Evolutionary conservation across 2,113 vertebrate genomes (phyloP).

Genomic region (Cervus canadensis): DNA sequence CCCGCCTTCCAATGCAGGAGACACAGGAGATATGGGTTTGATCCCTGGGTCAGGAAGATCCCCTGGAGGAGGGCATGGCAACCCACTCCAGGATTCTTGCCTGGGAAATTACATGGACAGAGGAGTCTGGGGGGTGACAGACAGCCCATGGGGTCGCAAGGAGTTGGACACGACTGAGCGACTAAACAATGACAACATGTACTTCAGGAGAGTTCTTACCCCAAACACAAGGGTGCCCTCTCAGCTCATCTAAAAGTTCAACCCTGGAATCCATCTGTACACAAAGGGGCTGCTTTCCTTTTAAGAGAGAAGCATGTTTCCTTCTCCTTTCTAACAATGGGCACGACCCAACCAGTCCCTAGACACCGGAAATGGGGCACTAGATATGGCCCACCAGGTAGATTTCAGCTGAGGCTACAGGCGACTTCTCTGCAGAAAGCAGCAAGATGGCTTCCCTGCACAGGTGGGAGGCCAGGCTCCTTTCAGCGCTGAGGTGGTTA

Average conservation of each 20-base stretch:
- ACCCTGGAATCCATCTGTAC: accelerated
- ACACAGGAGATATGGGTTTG: background rate
- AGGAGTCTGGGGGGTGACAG: background rate
- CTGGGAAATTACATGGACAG: background rate
- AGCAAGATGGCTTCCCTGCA: background rate
- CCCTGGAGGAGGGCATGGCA: background rate
- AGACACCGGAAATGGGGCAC: too few species aligned
- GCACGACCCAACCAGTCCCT: background rate
- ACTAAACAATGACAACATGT: background rate
- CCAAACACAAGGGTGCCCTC: background rate
- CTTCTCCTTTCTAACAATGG: background rate
- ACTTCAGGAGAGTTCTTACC: background rate
- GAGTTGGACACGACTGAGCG: background rate
- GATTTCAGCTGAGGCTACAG: background rate
- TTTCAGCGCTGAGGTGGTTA: background rate
- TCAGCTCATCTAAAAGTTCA: background rate
- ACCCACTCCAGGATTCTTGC: background rate
- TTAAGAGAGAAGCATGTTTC: background rate
- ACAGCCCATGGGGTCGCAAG: background rate
- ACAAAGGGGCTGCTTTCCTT: background rate
- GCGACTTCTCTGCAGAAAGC: background rate
- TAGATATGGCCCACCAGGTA: background rate
- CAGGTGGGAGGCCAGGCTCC: background rate
- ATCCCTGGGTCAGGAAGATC: background rate
- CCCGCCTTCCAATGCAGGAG: background rate